These are phyloP conservation scores for Zoanthus solanderi DNA, from an alignment of 92 coral and sea anemone species.

Conservation along the genomic window DNA sequence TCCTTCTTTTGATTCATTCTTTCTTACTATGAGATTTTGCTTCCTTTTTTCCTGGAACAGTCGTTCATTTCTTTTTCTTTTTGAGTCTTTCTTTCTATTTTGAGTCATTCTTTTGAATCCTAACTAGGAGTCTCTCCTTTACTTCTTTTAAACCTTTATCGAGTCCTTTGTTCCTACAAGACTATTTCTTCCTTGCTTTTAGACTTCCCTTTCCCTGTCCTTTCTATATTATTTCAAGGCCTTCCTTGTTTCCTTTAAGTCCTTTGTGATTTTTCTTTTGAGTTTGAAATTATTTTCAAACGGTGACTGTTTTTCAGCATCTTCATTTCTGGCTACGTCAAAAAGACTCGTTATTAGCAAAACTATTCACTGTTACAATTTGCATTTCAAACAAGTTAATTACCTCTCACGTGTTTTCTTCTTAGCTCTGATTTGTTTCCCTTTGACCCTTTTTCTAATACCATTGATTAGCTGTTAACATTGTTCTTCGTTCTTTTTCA, in stretches of 20 bases:
- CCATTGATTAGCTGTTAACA: conserved; percentile 78
- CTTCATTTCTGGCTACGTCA: background rate
- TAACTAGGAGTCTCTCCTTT: too few relatives aligned
- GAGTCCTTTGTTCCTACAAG: too few relatives aligned
- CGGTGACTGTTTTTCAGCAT: background rate
- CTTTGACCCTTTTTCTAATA: conserved; percentile 62
- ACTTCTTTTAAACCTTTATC: too few relatives aligned
- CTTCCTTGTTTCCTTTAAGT: too few relatives aligned
- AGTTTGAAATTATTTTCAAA: background rate
- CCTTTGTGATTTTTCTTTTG: too few relatives aligned
- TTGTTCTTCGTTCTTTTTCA: conserved; percentile 70
- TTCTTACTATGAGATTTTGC: background rate
- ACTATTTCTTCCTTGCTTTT: too few relatives aligned
- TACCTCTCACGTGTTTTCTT: conserved; percentile 16
- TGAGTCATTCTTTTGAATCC: too few relatives aligned
- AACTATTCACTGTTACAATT: background rate
- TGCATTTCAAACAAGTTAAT: background rate
- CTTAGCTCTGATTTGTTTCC: conserved; percentile 55
- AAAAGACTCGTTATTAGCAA: background rate
- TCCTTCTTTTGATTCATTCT: background rate
- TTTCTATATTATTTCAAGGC: too few relatives aligned
- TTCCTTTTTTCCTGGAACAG: background rate
- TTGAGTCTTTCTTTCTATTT: too few relatives aligned
- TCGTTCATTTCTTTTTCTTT: too few relatives aligned
- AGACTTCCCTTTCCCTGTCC: too few relatives aligned